These are phyloP conservation scores for Lepilemur septentrionalis DNA, from an alignment of 2,797 vertebrate species.

Conservation along the genomic window DNA sequence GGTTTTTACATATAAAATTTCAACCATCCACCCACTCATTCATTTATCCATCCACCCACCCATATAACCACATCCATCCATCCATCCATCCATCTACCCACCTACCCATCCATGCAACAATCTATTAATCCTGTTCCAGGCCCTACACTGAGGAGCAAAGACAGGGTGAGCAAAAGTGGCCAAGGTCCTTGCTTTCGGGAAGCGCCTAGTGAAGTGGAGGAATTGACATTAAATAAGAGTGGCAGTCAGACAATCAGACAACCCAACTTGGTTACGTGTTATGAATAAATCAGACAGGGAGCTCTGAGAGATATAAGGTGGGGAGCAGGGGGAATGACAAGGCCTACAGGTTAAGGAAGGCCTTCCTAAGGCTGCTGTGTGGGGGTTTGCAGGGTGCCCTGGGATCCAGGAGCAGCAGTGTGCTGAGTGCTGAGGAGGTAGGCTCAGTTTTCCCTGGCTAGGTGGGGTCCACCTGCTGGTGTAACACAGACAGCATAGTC, in stretches of 20 bases:
- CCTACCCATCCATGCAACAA: neutral
- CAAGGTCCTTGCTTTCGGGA: neutral
- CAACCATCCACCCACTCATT: neutral
- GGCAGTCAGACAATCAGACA: neutral
- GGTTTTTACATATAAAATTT: neutral
- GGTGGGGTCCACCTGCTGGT: neutral
- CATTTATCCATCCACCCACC: neutral
- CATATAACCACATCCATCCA: neutral
- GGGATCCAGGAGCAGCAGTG: rapidly evolving
- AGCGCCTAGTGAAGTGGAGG: neutral
- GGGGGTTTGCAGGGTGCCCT: neutral
- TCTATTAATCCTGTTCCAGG: neutral
- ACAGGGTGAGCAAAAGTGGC: neutral
- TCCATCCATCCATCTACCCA: neutral
- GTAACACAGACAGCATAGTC: rapidly evolving
- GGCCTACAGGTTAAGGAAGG: no score
- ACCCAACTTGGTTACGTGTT: neutral
- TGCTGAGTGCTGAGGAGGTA: no score
- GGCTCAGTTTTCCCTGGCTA: rapidly evolving
- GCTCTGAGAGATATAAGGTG: neutral
- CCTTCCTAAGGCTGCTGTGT: neutral
- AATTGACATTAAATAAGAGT: neutral
- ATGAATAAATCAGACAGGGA: neutral
- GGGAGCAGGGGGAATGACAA: no score
- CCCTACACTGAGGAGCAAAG: neutral